Evolutionary conservation across 2,113 vertebrate species (phyloP).

Genomic region (Gallinago media): DNA sequence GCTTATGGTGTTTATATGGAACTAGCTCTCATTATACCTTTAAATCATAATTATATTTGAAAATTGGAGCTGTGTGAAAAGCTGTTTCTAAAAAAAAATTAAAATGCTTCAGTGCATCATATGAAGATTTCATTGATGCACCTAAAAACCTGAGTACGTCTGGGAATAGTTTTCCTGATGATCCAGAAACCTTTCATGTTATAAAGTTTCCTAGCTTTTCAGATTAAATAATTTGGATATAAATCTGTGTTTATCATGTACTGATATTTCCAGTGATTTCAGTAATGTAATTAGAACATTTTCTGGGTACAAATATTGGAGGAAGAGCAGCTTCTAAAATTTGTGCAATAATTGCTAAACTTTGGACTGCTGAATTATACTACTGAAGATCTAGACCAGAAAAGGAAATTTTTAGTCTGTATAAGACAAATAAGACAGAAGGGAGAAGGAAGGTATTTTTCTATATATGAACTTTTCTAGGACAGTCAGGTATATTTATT

Average conservation of each 20-base stretch:
- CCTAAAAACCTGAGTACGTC: background rate
- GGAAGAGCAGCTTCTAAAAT: background rate
- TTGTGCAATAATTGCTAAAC: background rate
- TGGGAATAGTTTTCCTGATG: background rate
- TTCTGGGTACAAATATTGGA: background rate
- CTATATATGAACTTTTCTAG: background rate
- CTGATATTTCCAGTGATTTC: background rate
- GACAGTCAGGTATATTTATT: background rate
- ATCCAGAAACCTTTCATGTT: background rate
- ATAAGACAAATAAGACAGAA: background rate
- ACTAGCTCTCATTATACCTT: background rate
- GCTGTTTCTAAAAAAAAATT: background rate
- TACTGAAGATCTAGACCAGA: background rate
- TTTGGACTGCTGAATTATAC: background rate
- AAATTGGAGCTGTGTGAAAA: constrained; percentile 10
- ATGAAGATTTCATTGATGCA: background rate
- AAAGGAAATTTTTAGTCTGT: background rate
- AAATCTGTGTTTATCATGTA: background rate
- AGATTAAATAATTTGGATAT: background rate
- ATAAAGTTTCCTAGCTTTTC: background rate
- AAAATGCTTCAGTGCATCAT: background rate
- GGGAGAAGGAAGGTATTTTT: rapidly evolving
- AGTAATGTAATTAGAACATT: background rate
- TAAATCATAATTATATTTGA: background rate
- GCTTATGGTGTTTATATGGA: constrained; percentile 1